These are phyloP conservation scores for Lottia scabra DNA, from an alignment of 2,888 invertebrate genomes.

Conservation along the genomic window DNA sequence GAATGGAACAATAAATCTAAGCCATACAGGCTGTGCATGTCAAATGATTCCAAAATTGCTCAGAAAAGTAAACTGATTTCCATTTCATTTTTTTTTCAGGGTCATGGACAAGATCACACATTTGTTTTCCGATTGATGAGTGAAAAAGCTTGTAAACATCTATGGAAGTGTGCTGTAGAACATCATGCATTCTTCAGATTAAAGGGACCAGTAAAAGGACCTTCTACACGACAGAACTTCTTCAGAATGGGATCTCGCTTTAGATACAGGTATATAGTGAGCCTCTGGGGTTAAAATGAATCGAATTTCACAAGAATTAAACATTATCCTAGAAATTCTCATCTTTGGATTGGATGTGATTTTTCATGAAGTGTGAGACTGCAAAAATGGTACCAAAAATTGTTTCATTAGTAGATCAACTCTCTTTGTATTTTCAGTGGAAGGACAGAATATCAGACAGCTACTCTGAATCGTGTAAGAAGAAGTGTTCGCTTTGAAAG, in stretches of 20 bases:
- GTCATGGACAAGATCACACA: constrained; percentile 96
- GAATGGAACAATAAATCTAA: no score
- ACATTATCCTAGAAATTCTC: no score
- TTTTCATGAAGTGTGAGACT: no score
- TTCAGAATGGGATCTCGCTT: constrained; percentile 99
- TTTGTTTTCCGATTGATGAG: constrained; percentile 96
- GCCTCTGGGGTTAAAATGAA: no score
- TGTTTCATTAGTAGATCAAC: no score
- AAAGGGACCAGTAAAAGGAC: constrained; percentile 70
- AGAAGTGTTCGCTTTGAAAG: constrained; percentile 96
- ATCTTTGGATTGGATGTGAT: no score
- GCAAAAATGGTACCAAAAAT: no score
- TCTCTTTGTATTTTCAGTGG: constrained; percentile 75
- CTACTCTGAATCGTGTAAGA: constrained; percentile 88
- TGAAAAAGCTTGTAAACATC: constrained; percentile 98
- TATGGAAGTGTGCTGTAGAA: constrained; percentile 99
- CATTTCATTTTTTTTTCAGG: constrained; percentile 70
- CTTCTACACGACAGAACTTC: constrained; percentile 92
- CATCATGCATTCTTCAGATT: constrained; percentile 99
- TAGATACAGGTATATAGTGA: constrained; percentile 76
- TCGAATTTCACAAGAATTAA: no score
- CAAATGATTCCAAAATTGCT: no score
- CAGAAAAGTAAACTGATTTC: background rate
- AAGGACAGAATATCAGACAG: constrained; percentile 97
- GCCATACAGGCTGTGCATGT: no score